Evolutionary conservation across 2,797 vertebrate species (phyloP).

Genomic region (Leucoraja ocellata): DNA sequence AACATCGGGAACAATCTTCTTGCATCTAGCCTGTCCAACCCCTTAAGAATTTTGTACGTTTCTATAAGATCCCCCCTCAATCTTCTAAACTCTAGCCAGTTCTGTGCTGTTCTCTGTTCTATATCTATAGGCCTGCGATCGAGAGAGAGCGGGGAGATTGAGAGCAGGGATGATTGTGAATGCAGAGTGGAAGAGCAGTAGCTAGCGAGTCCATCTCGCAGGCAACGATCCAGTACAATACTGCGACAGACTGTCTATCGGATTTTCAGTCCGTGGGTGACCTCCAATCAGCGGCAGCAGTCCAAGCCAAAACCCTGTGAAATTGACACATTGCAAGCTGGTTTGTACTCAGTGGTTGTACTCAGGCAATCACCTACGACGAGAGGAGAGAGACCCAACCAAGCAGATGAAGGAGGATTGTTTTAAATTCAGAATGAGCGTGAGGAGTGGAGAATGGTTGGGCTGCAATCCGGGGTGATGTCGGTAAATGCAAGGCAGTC

Average conservation of each 20-base stretch:
- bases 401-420: slow-evolving; percentile 21
- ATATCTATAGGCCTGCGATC: too few relatives aligned
- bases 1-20: too few relatives aligned
- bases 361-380: neutral
- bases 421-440: slow-evolving; percentile 37
- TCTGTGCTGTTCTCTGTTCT: too few relatives aligned
- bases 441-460: neutral
- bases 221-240: neutral
- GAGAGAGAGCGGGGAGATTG: neutral
- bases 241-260: neutral
- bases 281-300: neutral
- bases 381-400: neutral
- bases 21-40: too few relatives aligned
- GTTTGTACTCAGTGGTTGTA: neutral
- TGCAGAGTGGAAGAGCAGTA: neutral
- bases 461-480: neutral
- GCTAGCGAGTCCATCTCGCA: neutral
- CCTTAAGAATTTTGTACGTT: too few relatives aligned
- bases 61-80: too few relatives aligned
- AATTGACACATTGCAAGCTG: neutral
- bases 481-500: neutral
- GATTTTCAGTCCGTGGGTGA: neutral
- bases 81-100: too few relatives aligned
- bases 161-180: neutral
- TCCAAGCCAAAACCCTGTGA: slow-evolving; percentile 16